Base-by-base conservation (phyloP, 2,797 vertebrate genomes). In the Aeoliscus strigatus region DNA sequence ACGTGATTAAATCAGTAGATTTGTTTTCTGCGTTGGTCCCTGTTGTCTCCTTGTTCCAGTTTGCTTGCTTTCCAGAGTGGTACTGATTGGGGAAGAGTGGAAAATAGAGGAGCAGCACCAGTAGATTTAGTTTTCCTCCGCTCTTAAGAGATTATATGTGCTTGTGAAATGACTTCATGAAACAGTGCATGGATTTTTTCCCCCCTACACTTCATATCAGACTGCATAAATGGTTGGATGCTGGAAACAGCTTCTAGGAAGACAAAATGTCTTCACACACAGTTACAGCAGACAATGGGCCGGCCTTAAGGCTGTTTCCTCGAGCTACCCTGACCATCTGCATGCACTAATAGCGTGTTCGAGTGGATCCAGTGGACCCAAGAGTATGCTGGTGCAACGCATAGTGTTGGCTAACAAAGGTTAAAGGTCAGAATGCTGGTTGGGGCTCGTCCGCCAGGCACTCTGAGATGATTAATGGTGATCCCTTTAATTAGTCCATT, bases 1-100 rank as follows among this genome's bases (percentile, higher is more conserved):
- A 66, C 56, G 53, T 71, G 77, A 86, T 86, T 82, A 80, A 86
- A 86, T 85, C 77, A 69, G 66, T 53, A 60, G 74, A 67, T 77
- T 79, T 78, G 65, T 57, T 68, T 60, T 65, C 62, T 38, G 58
- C 47, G 61, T 54, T 53, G 54, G 50, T 81, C 73, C 73, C 79
- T n/a, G 29, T 44, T 69, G 74, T 62, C 60, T 79, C 68, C 77
- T 80, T 81, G 60, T 79, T 84, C 66, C 67, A 64, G 70, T 75
- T 82, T 80, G 73, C 64, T 75, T 78, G 58, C 54, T 62, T 70
- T 69, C 73, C 67, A 66, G 62, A 60, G 58, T 27, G 25, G 36
- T 60, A 80, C 65, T 73, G 77, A 67, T n/a, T 65, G 60, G 61
- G 53, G 46, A 60, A 41, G 35, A 51, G 57, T 50, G 49, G 33